Base-by-base conservation (phyloP, 1,140 invertebrate species). In the Euglossa dilemma region DNA sequence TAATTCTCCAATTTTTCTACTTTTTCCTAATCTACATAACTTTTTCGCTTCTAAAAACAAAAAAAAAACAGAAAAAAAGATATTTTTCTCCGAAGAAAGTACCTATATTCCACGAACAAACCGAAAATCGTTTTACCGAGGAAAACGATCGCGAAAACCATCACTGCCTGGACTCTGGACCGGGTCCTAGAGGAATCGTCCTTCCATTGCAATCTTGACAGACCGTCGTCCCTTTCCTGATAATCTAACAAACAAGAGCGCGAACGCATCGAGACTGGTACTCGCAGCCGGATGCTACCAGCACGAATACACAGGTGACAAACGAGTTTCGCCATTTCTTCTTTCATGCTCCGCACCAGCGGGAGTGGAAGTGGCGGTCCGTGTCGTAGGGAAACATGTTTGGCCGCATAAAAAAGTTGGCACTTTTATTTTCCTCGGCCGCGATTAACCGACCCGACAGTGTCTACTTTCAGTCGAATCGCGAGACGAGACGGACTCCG, bases 371-470 rank as follows among this genome's bases (percentile, higher is more conserved):
- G 54, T 36, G 73, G 45, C 52, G 56, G 47, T 18, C 52, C 11
- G 47, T 43, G 28, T 50, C 43, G 66, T 50, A 59, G 61, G 28
- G 57, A 84, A 86, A 86, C 85, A 84, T 86, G 85, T 86, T 84
- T 86, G 85, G 71, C 85, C 85, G 70, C 85, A 80, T 84, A 73
- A 84, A 73, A 80, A 84, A 73, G 61, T 78, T 9, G 12, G 8
- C 70, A 56, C 45, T 86, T 76, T 86, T 78, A 73, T 84, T 86
- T 84, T 80, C 36, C 67, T 85, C 52, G 18, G 56, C 45, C 70
- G 69, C 66, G 57, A 79, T 79, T 72, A 79, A 69, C 56, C 47
- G 54, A 71, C 56, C 36, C 67, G 28, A 45, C 59, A 23, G 52
- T 71, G 23, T 78, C 66, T 80, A 52, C 70, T 83, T 77, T 73